Conservation (phyloP, 2,888 invertebrate genomes). For the Campopleginae sp. region DNA sequence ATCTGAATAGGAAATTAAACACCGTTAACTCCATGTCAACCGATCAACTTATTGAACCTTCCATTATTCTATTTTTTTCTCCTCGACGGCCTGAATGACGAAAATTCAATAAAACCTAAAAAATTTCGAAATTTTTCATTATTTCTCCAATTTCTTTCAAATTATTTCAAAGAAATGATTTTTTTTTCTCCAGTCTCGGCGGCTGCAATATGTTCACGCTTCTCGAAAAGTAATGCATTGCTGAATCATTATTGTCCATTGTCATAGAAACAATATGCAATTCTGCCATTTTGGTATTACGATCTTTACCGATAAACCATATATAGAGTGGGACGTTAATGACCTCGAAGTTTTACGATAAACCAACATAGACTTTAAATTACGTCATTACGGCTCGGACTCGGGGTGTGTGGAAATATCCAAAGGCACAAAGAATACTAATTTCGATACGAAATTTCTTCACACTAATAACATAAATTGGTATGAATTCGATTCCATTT, state of each 20-base stretch:
- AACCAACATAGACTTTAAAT: neutral
- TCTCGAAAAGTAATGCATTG: neutral
- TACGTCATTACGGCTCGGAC: neutral
- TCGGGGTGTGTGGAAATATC: neutral
- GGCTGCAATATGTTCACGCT: neutral
- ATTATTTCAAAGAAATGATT: neutral
- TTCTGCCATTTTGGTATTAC: neutral
- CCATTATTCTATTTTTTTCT: neutral
- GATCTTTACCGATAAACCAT: neutral
- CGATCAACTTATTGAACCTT: neutral
- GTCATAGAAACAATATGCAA: neutral
- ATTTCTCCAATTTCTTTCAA: neutral
- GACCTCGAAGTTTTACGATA: neutral
- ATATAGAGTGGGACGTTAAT: neutral
- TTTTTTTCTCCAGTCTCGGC: neutral
- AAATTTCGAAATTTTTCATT: neutral
- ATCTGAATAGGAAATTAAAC: slow-evolving; percentile 73
- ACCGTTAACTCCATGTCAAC: neutral
- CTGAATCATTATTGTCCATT: neutral
- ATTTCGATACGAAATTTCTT: neutral
- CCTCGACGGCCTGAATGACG: too few relatives aligned
- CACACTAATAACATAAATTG: neutral
- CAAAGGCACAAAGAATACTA: neutral
- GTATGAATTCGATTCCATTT: neutral
- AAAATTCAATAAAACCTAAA: too few relatives aligned